Base-by-base conservation (phyloP, 92 coral and sea anemone species). In the Paramuricea clavata region DNA sequence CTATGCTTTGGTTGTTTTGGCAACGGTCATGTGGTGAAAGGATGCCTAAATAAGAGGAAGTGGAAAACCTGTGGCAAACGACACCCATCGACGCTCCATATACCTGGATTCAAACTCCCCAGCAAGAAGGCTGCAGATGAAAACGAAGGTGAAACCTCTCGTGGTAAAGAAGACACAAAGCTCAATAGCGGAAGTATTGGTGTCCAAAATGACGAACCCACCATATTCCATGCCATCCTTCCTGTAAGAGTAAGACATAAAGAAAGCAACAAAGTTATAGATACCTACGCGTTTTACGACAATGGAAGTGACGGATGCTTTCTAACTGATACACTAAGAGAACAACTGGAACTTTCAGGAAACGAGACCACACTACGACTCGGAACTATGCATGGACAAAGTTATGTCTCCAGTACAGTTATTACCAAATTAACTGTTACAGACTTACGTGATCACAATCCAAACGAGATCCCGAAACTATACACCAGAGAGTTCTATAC, bases 231-330 rank as follows among this genome's bases (percentile, higher is more conserved):
- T 22, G 85, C 94, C 12, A 88, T 93, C 26, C 83, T 90, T 22
- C 94, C 94, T 6, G 94, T 93, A 10, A 62, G 31, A 56, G 92
- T 93, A 16, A 84, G 28, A 30, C 17, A 69, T 30, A 90, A 87
- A 34, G 80, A 62, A 68, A 57, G 41, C 56, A 31, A 5, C 30
- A n/a, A 81, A 17, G 17, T 73, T 0, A 81, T 93, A 0, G 74
- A 12, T 0, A 90, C 93, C 7, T 93, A 93, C 49, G 92, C 95
- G 3, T 90, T 93, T 81, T 91, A 91, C 41, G 95, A 93, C 49
- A 87, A 87, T 36, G 92, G 92, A 28, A 93, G 95, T 39, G 87
- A 76, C 8, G 94, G 95, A 41, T 74, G 12, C 69, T 93, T 88
- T 30, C 6, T 88, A 1, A 88, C 91, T 0, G 93, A 90, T 47